These are phyloP conservation scores for Drosophila paramelanica DNA, from an alignment of 2,888 invertebrate genomes.

Conservation along the genomic window DNA sequence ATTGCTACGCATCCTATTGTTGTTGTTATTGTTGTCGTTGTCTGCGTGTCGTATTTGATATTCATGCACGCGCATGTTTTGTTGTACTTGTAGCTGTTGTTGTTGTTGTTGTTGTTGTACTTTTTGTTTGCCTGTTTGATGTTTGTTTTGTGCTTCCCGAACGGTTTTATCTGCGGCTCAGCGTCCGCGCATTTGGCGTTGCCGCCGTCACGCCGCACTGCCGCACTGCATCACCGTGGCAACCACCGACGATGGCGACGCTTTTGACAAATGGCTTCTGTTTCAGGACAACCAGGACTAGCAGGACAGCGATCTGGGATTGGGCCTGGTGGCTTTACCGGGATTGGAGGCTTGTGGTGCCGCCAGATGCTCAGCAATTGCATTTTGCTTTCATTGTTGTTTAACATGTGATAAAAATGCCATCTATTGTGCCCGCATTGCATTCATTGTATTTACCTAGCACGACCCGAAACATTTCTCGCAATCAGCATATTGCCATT, in stretches of 20 bases:
- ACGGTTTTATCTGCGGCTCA: constrained; percentile 81
- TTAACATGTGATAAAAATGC: constrained; percentile 80
- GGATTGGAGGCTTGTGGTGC: constrained; percentile 65
- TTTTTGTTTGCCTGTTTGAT: constrained; percentile 81
- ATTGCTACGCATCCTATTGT: constrained; percentile 77
- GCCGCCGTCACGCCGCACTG: constrained; percentile 29
- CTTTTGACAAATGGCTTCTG: constrained; percentile 83
- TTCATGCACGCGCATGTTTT: constrained; percentile 70
- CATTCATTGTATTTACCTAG: constrained; percentile 56
- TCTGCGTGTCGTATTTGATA: constrained; percentile 71
- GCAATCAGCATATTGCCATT: constrained; percentile 26
- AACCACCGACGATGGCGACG: constrained; percentile 56
- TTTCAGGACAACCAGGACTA: constrained; percentile 66
- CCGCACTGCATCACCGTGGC: constrained; percentile 10
- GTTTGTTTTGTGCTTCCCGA: constrained; percentile 81
- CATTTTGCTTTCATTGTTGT: constrained; percentile 57
- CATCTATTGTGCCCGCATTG: constrained; percentile 71
- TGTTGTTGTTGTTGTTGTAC: constrained; percentile 50
- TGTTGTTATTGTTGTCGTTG: constrained; percentile 46
- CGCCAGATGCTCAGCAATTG: constrained; percentile 65
- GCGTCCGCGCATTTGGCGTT: constrained; percentile 71
- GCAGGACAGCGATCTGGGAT: constrained; percentile 64
- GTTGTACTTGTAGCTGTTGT: constrained; percentile 43
- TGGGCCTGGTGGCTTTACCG: constrained; percentile 65
- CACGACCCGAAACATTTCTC: constrained; percentile 5